Evolutionary conservation across 2,797 vertebrate genomes (phyloP).

Genomic region (Fundulus diaphanus): DNA sequence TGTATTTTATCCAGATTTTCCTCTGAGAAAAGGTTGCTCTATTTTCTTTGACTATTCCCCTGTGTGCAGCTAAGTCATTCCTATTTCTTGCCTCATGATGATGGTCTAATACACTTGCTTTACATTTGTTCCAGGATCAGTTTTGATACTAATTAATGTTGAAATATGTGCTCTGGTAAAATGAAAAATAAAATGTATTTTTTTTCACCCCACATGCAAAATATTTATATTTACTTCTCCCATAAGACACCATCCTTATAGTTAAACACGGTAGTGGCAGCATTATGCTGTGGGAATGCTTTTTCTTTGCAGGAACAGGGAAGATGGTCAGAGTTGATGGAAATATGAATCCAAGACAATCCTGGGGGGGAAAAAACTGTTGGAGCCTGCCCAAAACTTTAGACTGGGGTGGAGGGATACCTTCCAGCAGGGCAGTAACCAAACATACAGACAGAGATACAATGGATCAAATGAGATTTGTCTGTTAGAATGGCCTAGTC

Average conservation of each 20-base stretch:
- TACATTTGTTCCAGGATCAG: not conserved
- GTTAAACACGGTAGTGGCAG: not conserved
- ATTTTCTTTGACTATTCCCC: not conserved
- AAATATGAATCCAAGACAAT: not conserved
- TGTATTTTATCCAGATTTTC: not conserved
- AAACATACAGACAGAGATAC: not conserved
- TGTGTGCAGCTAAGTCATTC: not conserved
- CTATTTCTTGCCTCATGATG: not conserved
- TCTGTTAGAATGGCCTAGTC: not conserved
- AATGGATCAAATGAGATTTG: not conserved
- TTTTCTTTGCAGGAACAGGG: not conserved
- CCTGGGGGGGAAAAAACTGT: not conserved
- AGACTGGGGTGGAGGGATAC: not conserved
- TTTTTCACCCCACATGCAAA: not conserved
- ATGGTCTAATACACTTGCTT: not conserved
- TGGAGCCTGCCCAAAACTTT: no score
- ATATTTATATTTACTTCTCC: not conserved
- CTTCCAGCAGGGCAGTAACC: not conserved
- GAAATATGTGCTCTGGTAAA: not conserved
- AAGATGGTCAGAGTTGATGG: not conserved
- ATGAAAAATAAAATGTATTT: not conserved
- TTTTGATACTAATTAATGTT: not conserved
- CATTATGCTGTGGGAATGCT: not conserved
- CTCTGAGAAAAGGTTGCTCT: not conserved
- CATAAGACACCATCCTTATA: not conserved